phyloP scores from a whole-genome alignment of 2,797 vertebrate genomes.

The Chiloscyllium punctatum region DNA sequence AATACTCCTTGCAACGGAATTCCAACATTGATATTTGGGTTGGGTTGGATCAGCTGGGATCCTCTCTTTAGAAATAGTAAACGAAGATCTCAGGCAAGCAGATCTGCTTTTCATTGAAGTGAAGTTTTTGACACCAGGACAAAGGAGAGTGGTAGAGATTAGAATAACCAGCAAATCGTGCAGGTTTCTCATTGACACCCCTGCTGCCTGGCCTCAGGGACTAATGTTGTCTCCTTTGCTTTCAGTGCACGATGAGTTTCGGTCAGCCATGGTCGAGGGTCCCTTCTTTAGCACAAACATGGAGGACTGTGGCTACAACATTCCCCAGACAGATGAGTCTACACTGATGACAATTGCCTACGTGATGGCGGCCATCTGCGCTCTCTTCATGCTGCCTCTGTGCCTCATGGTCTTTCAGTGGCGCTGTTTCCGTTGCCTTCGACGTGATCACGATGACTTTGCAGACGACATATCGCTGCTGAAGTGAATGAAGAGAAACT shows the following conservation, averaged over 20 bases:
- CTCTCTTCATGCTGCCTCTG: conserved; percentile 97
- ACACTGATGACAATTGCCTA: conserved; percentile 98
- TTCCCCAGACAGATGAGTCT: conserved; percentile 93
- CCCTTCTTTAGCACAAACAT: conserved; percentile 78
- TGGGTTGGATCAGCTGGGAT: not conserved
- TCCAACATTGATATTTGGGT: not conserved
- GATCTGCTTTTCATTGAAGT: not conserved
- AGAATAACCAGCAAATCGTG: not conserved
- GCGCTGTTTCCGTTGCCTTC: conserved; percentile 87
- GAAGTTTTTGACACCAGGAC: not conserved
- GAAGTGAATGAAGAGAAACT: conserved; percentile 63
- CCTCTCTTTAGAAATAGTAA: not conserved
- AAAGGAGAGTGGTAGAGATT: not conserved
- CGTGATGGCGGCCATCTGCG: conserved; percentile 96
- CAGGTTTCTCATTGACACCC: not conserved
- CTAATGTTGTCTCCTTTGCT: not conserved
- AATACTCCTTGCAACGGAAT: not conserved
- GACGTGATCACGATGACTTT: conserved; percentile 77
- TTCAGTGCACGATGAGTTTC: conserved; percentile 85
- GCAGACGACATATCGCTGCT: conserved; percentile 94
- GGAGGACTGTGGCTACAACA: conserved; percentile 97
- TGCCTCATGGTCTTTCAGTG: conserved; percentile 98
- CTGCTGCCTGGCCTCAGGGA: not conserved
- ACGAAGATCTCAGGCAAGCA: not conserved
- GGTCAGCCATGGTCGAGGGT: conserved; percentile 81